A percentile compares a stretch with the other conserved stretches of the same genome.
Conservation (phyloP, 2,113 vertebrate genomes). For the Nymphicus hollandicus region DNA sequence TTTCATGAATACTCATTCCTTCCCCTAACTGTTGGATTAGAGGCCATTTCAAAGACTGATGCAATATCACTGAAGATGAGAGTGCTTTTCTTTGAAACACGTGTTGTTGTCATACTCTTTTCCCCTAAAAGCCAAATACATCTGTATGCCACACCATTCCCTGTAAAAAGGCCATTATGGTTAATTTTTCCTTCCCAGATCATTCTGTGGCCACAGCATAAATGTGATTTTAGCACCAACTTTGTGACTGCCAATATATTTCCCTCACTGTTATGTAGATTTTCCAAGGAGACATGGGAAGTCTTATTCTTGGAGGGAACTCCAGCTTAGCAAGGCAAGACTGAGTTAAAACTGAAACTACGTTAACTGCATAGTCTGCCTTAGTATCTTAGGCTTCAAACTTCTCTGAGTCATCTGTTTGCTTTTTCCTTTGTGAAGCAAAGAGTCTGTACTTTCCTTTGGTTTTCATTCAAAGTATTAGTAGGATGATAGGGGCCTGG, state of each 20-base stretch:
- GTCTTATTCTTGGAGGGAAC: background rate
- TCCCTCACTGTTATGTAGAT: background rate
- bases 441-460: background rate
- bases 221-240: background rate
- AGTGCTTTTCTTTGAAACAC: constrained; percentile 26
- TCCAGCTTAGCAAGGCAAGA: background rate
- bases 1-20: background rate
- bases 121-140: background rate
- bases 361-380: background rate
- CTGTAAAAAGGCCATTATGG: background rate
- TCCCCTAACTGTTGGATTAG: background rate
- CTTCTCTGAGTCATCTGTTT: background rate
- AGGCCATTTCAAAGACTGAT: constrained; percentile 10
- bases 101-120: background rate
- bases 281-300: background rate
- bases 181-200: background rate
- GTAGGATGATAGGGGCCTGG: background rate
- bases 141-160: background rate
- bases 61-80: background rate
- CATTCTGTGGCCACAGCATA: background rate
- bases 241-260: background rate
- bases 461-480: background rate
- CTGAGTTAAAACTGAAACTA: background rate
- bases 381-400: background rate
- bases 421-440: background rate